Evolutionary conservation across 2,888 invertebrate species (phyloP).

Genomic region (Plebejus anna): DNA sequence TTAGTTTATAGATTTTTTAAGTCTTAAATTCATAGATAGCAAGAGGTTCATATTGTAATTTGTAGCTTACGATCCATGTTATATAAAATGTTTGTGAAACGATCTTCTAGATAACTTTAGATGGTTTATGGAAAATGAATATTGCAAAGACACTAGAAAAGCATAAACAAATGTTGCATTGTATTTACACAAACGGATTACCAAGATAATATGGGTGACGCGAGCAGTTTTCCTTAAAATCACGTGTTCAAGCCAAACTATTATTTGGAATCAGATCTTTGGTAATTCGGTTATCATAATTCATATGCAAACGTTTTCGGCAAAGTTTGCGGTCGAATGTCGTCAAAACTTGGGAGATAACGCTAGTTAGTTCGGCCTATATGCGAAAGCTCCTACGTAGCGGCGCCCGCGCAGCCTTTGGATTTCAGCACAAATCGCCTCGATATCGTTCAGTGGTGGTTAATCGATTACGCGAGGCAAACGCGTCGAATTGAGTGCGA

Average conservation of each 20-base stretch:
- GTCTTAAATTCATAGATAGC: no score
- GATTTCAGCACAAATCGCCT: conserved; percentile 46
- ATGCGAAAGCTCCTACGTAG: conserved; percentile 56
- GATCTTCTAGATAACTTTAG: not conserved
- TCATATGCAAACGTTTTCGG: conserved; percentile 36
- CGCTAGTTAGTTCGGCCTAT: conserved; percentile 46
- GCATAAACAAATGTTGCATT: not conserved
- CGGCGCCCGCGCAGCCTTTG: conserved; percentile 59
- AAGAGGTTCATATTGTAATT: no score
- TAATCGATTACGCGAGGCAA: conserved; percentile 60
- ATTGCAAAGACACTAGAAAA: not conserved
- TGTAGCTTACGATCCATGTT: no score
- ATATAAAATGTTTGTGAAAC: no score
- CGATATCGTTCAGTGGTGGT: conserved; percentile 59
- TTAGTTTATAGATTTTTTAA: no score
- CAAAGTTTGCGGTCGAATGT: conserved; percentile 48
- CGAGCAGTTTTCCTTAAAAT: not conserved
- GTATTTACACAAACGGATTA: not conserved
- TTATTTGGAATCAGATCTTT: conserved; percentile 29
- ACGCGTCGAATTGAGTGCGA: conserved; percentile 47
- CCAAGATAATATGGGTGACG: not conserved
- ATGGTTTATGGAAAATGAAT: not conserved
- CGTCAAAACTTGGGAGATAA: conserved; percentile 44
- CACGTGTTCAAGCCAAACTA: conserved; percentile 22
- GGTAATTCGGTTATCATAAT: conserved; percentile 35